Percentiles rank a stretch among this genome's conserved stretches.
These are phyloP conservation scores for Drosophila pseudoananassae DNA, from an alignment of 1,140 invertebrate species.

Conservation along the genomic window DNA sequence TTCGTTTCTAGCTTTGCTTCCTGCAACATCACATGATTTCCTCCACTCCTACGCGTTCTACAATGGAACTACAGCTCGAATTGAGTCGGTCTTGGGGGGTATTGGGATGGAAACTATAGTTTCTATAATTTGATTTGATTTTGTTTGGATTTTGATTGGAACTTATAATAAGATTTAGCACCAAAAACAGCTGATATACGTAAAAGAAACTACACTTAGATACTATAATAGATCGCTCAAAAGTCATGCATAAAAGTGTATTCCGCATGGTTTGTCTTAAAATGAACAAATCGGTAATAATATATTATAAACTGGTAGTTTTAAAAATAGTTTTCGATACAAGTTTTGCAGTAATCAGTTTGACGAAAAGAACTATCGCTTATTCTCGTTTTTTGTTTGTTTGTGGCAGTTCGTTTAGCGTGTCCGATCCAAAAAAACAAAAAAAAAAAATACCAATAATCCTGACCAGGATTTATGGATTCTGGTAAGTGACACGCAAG, in stretches of 20 bases:
- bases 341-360: constrained; percentile 30
- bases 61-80: constrained; percentile 22
- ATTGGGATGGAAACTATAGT: constrained; percentile 33
- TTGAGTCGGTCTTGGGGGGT: constrained; percentile 4
- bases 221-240: constrained; percentile 66
- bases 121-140: constrained; percentile 37
- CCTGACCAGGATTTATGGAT: constrained; percentile 10
- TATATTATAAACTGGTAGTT: constrained; percentile 26
- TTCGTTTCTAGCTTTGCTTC: constrained; percentile 81
- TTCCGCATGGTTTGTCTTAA: constrained; percentile 41
- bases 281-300: constrained; percentile 53
- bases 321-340: constrained; percentile 57
- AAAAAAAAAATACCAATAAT: constrained; percentile 6
- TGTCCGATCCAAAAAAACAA: constrained; percentile 6
- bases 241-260: constrained; percentile 58
- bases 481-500: constrained; percentile 21
- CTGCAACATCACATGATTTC: constrained; percentile 78
- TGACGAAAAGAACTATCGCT: constrained; percentile 36
- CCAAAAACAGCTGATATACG: constrained; percentile 74
- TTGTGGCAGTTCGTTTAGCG: constrained; percentile 67
- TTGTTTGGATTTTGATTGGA: constrained; percentile 34
- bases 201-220: constrained; percentile 79
- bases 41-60: constrained; percentile 13
- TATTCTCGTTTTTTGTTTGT: constrained; percentile 23
- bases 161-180: constrained; percentile 69